Percentiles rank a stretch among this genome's conserved stretches.
Conservation (phyloP, 2,888 invertebrate species). For the Steinernema hermaphroditum region DNA sequence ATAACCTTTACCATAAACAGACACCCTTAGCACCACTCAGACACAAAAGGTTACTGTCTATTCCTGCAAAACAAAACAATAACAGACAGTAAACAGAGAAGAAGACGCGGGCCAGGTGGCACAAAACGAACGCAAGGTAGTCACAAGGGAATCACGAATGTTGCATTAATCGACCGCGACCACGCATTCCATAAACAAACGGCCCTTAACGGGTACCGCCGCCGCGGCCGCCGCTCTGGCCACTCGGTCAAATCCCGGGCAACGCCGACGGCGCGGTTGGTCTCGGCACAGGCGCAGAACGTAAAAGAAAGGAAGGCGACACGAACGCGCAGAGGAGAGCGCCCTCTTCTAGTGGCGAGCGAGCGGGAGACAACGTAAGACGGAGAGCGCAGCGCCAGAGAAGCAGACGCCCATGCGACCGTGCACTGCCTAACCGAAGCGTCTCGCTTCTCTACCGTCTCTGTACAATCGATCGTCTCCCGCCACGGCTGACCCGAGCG, state of each 20-base stretch:
- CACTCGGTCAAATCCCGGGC: too few relatives aligned
- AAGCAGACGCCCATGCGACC: background rate
- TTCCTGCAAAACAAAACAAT: too few relatives aligned
- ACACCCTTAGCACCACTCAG: too few relatives aligned
- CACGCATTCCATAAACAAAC: too few relatives aligned
- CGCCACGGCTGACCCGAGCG: background rate
- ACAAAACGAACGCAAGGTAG: too few relatives aligned
- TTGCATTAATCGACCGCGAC: background rate
- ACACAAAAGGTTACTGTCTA: too few relatives aligned
- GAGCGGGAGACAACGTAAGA: background rate
- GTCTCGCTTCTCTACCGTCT: background rate
- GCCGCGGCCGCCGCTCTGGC: too few relatives aligned
- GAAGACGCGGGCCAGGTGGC: too few relatives aligned
- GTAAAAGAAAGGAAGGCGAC: background rate
- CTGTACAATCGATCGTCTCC: background rate
- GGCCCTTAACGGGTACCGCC: too few relatives aligned
- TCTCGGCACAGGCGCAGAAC: background rate
- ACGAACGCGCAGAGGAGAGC: background rate
- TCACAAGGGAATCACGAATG: background rate
- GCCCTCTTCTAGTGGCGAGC: background rate
- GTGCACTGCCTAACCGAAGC: background rate
- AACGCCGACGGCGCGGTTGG: background rate
- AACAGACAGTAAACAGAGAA: too few relatives aligned
- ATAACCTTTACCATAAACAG: too few relatives aligned
- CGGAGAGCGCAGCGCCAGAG: conserved; percentile 13